These are phyloP conservation scores for Petrolisthes cinctipes DNA, from an alignment of 2,888 invertebrate species.

Conservation along the genomic window DNA sequence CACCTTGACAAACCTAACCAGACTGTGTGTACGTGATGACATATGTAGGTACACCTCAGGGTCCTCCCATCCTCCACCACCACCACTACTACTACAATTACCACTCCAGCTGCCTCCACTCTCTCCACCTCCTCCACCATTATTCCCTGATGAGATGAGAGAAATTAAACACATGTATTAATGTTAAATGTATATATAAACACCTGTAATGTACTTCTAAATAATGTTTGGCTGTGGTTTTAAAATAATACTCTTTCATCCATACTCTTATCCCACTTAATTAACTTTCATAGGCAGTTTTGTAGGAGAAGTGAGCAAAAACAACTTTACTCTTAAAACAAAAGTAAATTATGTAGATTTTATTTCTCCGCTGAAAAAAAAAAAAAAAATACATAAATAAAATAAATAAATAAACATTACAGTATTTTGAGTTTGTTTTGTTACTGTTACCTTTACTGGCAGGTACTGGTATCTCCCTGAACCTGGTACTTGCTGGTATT, in stretches of 20 bases:
- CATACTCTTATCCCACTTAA: no score
- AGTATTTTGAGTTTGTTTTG: no score
- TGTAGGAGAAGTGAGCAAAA: background rate
- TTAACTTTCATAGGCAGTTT: background rate
- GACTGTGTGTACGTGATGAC: constrained; percentile 71
- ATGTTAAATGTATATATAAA: background rate
- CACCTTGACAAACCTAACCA: constrained; percentile 80
- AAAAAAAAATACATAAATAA: background rate
- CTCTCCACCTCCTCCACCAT: constrained; percentile 33
- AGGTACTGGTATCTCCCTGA: background rate
- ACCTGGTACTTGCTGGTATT: constrained; percentile 26
- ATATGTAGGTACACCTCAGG: constrained; percentile 65
- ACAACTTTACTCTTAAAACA: background rate
- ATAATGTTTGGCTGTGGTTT: background rate
- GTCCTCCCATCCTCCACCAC: background rate
- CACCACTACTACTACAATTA: no score
- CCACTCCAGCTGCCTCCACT: background rate
- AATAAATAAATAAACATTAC: no score
- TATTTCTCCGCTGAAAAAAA: background rate
- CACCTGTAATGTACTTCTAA: background rate
- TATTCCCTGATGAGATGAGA: constrained; percentile 13
- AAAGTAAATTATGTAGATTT: no score
- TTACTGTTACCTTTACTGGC: constrained; percentile 68
- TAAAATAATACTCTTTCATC: no score
- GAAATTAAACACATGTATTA: background rate